Percentiles rank a stretch among this genome's conserved stretches.
Conservation (phyloP, 2,113 vertebrate species). For the Ceyx melanurus region DNA sequence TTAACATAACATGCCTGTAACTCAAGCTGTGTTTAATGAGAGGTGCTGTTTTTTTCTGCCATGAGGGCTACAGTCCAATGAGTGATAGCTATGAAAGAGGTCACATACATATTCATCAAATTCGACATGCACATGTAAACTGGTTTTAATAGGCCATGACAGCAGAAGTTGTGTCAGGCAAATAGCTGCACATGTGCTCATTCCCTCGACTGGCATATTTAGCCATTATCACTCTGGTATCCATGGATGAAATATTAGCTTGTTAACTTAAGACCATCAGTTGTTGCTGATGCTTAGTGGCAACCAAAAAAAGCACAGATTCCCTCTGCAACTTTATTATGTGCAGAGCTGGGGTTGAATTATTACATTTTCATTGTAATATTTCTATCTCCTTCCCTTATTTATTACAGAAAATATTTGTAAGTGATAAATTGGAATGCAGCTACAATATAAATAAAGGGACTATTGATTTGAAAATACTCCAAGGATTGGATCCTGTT, state of each 20-base stretch:
- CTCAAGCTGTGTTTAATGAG: conserved; percentile 93
- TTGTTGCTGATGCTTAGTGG: conserved; percentile 71
- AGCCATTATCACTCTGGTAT: conserved; percentile 79
- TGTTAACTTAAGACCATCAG: conserved; percentile 78
- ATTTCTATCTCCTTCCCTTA: conserved; percentile 26
- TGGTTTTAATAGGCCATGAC: conserved; percentile 96
- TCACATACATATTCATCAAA: conserved; percentile 99
- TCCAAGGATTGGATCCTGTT: neutral
- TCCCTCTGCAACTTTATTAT: conserved; percentile 68
- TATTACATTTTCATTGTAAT: conserved; percentile 39
- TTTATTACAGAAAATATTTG: conserved; percentile 51
- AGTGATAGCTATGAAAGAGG: conserved; percentile 92
- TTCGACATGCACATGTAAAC: conserved; percentile 96
- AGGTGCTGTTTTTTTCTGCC: conserved; percentile 86
- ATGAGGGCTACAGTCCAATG: conserved; percentile 80
- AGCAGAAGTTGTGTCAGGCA: conserved; percentile 87
- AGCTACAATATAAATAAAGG: conserved; percentile 27
- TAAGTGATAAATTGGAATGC: conserved; percentile 46
- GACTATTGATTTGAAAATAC: neutral
- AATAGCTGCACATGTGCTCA: conserved; percentile 79
- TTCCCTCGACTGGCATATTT: conserved; percentile 77
- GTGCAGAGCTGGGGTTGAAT: conserved; percentile 17
- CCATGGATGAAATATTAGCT: conserved; percentile 84
- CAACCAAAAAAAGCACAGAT: conserved; percentile 57
- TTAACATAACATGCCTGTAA: conserved; percentile 86